Evolutionary conservation across 64 coral and sea anemone species (phyloP).

Genomic region (Montipora sp.): DNA sequence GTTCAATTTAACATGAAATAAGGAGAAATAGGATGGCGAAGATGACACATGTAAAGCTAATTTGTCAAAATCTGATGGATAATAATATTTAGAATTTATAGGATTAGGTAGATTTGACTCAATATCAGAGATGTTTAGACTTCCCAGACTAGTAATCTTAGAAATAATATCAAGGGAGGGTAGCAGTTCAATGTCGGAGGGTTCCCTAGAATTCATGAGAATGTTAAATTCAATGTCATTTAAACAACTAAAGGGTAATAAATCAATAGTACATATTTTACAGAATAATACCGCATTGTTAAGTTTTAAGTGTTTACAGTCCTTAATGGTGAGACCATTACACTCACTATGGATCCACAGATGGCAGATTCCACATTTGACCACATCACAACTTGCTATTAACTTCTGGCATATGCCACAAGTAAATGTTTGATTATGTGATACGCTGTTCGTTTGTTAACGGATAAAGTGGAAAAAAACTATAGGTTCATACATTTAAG

Average conservation of each 20-base stretch:
- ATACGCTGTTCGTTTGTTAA: background rate
- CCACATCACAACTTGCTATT: too few species aligned
- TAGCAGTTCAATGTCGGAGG: background rate
- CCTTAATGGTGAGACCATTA: too few species aligned
- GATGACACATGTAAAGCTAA: background rate
- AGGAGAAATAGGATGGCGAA: background rate
- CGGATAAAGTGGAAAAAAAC: background rate
- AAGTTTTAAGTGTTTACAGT: too few species aligned
- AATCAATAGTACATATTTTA: conserved; percentile 24
- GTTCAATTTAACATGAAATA: background rate
- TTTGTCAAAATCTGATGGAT: conserved; percentile 40
- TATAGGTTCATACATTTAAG: background rate
- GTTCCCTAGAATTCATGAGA: conserved; percentile 30
- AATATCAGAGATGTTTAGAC: conserved; percentile 22
- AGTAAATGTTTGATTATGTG: background rate
- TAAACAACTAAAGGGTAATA: conserved; percentile 28
- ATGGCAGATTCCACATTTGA: too few species aligned
- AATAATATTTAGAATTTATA: conserved; percentile 42
- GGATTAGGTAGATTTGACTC: conserved; percentile 50
- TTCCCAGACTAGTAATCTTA: background rate
- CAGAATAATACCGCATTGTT: background rate
- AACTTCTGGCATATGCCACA: background rate
- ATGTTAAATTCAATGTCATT: background rate
- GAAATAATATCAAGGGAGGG: conserved; percentile 16
- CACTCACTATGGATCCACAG: too few species aligned